Percentiles rank a stretch among this genome's conserved stretches.
Evolutionary conservation across 92 coral and sea anemone species (phyloP).

Genomic region (Chrysogorgia sp.): DNA sequence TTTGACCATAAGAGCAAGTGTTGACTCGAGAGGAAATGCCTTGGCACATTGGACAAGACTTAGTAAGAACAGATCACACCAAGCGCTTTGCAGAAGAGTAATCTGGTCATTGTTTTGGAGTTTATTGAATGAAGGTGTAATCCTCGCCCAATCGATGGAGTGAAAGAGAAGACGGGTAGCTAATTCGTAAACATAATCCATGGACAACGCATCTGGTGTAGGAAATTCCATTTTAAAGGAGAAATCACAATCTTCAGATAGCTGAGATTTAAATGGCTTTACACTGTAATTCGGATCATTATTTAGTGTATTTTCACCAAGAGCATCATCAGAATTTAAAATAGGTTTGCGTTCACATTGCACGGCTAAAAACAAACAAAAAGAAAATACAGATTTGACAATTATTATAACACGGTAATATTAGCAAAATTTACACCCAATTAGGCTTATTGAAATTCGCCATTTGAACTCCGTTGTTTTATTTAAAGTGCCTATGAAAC

Average conservation of each 20-base stretch:
- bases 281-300: not conserved
- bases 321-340: not conserved
- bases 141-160: slow-evolving; percentile 90
- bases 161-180: slow-evolving; percentile 96
- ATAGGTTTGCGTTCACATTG: slow-evolving; percentile 89
- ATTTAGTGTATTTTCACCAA: slow-evolving; percentile 19
- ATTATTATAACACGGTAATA: too few relatives aligned
- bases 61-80: slow-evolving; percentile 91
- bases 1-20: slow-evolving; percentile 73
- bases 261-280: slow-evolving; percentile 9
- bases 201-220: slow-evolving; percentile 69
- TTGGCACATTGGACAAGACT: slow-evolving; percentile 90
- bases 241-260: slow-evolving; percentile 31
- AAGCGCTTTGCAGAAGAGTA: slow-evolving; percentile 71
- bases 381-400: too few relatives aligned
- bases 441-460: too few relatives aligned
- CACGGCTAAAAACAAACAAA: slow-evolving; percentile 67
- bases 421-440: too few relatives aligned
- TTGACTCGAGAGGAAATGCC: slow-evolving; percentile 85
- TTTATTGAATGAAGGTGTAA: slow-evolving; percentile 72
- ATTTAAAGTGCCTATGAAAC: too few relatives aligned
- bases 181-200: slow-evolving; percentile 96
- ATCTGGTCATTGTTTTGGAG: slow-evolving; percentile 79
- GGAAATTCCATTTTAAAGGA: slow-evolving; percentile 50
- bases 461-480: too few relatives aligned